Conservation (phyloP, 2,888 invertebrate genomes). For the Crematogaster levior region DNA sequence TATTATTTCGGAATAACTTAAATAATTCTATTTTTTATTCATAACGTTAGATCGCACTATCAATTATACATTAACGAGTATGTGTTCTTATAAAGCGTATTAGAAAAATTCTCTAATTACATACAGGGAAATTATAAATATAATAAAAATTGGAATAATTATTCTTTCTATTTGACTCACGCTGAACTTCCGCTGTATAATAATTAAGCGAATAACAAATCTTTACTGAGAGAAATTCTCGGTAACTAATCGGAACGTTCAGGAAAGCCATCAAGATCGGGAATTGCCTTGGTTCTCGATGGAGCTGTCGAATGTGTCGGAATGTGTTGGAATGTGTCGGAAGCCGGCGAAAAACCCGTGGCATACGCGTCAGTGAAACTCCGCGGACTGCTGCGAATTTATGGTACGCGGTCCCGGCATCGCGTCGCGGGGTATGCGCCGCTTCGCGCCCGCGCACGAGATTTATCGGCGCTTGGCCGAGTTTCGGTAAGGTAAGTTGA, state of each 20-base stretch:
- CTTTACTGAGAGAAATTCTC: neutral
- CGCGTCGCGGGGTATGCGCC: conserved; percentile 47
- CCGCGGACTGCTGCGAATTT: conserved; percentile 71
- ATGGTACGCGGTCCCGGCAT: conserved; percentile 58
- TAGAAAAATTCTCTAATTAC: neutral
- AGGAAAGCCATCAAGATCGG: neutral
- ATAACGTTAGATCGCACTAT: neutral
- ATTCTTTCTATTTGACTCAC: neutral
- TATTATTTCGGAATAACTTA: neutral
- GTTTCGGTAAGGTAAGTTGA: conserved; percentile 77
- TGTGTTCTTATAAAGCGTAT: neutral
- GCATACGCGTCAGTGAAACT: conserved; percentile 68
- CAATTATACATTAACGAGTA: neutral
- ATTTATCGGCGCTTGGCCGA: conserved; percentile 75
- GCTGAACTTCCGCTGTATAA: neutral
- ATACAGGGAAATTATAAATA: neutral
- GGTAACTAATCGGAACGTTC: neutral
- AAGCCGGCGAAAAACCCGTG: conserved; percentile 66
- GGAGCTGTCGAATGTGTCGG: conserved; percentile 45
- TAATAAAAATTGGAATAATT: neutral
- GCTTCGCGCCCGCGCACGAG: conserved; percentile 68
- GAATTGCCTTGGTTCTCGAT: conserved; percentile 29
- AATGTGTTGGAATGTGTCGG: conserved; percentile 49
- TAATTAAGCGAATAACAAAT: neutral
- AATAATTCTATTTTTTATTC: neutral